Conservation (phyloP, 2,888 invertebrate genomes). For the Trimorus sp. region DNA sequence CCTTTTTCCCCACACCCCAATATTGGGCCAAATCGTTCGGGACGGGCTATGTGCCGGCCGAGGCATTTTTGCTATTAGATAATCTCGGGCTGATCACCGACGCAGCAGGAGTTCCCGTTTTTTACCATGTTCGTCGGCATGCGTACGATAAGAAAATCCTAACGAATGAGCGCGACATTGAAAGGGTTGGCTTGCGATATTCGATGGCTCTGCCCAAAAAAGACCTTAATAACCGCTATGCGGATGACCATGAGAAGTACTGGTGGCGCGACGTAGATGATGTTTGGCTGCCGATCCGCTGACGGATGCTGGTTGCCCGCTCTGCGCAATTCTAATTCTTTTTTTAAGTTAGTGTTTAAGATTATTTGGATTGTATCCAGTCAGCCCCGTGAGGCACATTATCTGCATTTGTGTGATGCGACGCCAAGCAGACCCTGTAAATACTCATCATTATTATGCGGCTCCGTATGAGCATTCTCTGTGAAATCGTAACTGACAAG, state of each 20-base stretch:
- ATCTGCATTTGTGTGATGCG: no score
- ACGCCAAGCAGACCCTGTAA: no score
- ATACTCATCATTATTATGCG: no score
- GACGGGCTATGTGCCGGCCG: background rate
- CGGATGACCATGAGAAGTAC: background rate
- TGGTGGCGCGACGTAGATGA: no score
- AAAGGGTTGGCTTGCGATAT: background rate
- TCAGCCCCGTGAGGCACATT: no score
- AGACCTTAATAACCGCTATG: background rate
- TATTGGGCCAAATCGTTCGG: background rate
- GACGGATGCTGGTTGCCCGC: no score
- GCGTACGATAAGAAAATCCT: background rate
- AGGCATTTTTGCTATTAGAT: conserved; percentile 4
- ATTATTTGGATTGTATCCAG: no score
- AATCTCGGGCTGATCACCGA: background rate
- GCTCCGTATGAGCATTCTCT: no score
- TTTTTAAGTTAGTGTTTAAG: no score
- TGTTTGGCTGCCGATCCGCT: no score
- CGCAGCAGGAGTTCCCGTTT: background rate
- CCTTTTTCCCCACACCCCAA: background rate
- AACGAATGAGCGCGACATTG: background rate
- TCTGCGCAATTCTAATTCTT: no score
- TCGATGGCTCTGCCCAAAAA: background rate
- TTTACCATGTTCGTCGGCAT: conserved; percentile 1
- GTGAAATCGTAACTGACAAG: no score